These are phyloP conservation scores for Volucella bombylans DNA, from an alignment of 2,888 invertebrate species.

Conservation along the genomic window DNA sequence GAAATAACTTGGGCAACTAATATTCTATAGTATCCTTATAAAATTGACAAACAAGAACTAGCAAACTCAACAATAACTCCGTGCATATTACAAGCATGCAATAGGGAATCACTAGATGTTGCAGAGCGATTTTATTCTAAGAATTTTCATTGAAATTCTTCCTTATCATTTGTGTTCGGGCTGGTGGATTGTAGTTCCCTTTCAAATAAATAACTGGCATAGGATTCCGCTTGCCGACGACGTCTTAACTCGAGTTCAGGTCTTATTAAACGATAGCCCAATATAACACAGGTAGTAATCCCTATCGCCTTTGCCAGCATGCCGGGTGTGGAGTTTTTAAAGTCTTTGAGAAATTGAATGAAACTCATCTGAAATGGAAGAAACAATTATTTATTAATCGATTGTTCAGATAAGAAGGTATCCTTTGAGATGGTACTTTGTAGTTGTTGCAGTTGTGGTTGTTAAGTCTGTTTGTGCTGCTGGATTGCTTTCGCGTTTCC, in stretches of 20 bases:
- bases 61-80: constrained; percentile 39
- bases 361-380: constrained; percentile 79
- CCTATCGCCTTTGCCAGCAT: constrained; percentile 78
- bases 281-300: constrained; percentile 75
- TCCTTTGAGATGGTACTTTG: not conserved
- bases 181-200: constrained; percentile 75
- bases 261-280: constrained; percentile 78
- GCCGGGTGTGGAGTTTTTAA: constrained; percentile 77
- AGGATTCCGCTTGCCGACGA: constrained; percentile 78
- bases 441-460: constrained; percentile 25
- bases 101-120: constrained; percentile 16
- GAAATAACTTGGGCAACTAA: constrained; percentile 51
- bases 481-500: constrained; percentile 74
- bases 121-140: constrained; percentile 19
- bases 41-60: constrained; percentile 5
- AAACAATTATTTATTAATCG: constrained; percentile 1
- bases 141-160: constrained; percentile 60
- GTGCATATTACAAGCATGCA: constrained; percentile 47
- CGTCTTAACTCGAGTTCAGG: constrained; percentile 77
- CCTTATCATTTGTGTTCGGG: constrained; percentile 44
- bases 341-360: constrained; percentile 76
- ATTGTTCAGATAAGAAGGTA: not conserved
- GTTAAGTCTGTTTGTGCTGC: not conserved
- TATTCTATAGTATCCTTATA: constrained; percentile 31
- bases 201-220: constrained; percentile 80